Percentiles rank a stretch among this genome's conserved stretches.
Evolutionary conservation across 1,140 invertebrate genomes (phyloP).

Genomic region (Copidosoma floridanum): DNA sequence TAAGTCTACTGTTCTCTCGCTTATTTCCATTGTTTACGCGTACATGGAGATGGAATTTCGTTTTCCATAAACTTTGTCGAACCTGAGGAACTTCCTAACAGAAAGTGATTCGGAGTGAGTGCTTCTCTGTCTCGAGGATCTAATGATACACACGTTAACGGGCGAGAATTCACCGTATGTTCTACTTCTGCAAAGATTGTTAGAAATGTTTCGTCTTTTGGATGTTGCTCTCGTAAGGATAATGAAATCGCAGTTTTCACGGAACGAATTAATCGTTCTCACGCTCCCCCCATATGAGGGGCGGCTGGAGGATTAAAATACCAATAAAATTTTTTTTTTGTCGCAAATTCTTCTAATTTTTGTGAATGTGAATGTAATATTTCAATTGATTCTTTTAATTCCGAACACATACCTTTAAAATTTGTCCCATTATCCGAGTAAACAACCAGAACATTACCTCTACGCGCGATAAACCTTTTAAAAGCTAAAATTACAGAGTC

Average conservation of each 20-base stretch:
- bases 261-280: background rate
- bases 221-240: background rate
- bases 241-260: background rate
- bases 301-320: background rate
- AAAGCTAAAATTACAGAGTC: slow-evolving; percentile 35
- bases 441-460: slow-evolving; percentile 8
- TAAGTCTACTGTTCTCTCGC: no score
- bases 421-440: slow-evolving; percentile 8
- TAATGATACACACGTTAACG: background rate
- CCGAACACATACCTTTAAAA: background rate
- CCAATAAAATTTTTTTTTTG: background rate
- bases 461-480: slow-evolving; percentile 29
- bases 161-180: slow-evolving; percentile 5
- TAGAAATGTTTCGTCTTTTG: background rate
- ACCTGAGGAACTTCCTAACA: background rate
- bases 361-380: background rate
- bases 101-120: background rate
- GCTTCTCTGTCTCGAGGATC: background rate
- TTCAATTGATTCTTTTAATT: background rate
- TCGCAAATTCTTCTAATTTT: background rate
- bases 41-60: background rate
- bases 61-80: background rate
- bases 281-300: background rate
- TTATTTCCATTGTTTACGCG: no score
- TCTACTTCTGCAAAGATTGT: background rate